Base-by-base conservation (phyloP, 2,113 vertebrate genomes). In the Sylvilagus bachmani region DNA sequence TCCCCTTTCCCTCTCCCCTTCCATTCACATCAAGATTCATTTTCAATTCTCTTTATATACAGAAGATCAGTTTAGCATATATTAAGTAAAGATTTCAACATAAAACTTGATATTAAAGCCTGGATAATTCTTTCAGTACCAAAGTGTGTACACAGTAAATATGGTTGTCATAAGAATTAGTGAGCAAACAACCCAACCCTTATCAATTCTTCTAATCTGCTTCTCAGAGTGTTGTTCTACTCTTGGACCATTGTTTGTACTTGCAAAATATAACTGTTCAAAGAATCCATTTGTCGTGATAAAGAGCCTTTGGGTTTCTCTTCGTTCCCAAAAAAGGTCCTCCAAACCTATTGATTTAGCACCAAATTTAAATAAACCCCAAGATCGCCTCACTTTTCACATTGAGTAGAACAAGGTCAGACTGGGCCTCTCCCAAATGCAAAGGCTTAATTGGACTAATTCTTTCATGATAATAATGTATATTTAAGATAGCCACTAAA, bases 401-500 rank as follows among this genome's bases (percentile, higher is more conserved):
- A 89, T 44, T 77, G 86, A 96, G 64, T 95, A 89, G 75, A 90
- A 97, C 38, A 95, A 97, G 93, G 95, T 95, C 94, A 97, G 66
- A 92, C 90, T 94, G 81, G 73, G 78, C 89, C 87, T 95, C 93
- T 89, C 96, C 96, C 91, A 97, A 97, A 98, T 96, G 96, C 89
- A 89, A 95, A 88, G 89, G 88, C 96, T 95, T 97, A 98, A 97
- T 96, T 97, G 95, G 80, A 96, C 97, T 96, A 97, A 95, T 96
- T 97, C 94, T 97, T 95, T 97, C 94, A 82, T 89, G 95, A 97
- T 97, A 97, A 98, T 97, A 98, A 97, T 96, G 94, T 97, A 96
- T 97, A 98, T 98, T 98, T 98, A 97, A 98, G 97, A 96, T 95
- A 96, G 96, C 97, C 94, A 98, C 94, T 97, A 97, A 97, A 97